phyloP scores from a whole-genome alignment of 2,888 invertebrate genomes.

The Drosophila heteroneura region DNA sequence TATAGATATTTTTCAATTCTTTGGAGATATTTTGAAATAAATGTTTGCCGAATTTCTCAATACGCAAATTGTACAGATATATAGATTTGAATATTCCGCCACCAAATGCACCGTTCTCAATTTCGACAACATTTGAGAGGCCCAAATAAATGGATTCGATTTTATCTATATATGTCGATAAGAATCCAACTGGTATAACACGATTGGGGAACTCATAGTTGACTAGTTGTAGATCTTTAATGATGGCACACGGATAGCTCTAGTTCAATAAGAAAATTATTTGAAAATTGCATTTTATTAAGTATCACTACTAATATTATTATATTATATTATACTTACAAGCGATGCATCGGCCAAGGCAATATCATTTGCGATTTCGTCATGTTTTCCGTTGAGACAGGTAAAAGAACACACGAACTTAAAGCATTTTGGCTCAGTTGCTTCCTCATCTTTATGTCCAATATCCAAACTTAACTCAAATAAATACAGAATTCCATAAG shows the following conservation, averaged over 20 bases:
- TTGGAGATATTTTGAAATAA: constrained; percentile 59
- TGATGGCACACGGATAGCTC: constrained; percentile 40
- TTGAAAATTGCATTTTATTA: not conserved
- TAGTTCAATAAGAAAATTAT: constrained; percentile 18
- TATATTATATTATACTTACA: constrained; percentile 33
- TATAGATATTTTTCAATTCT: constrained; percentile 49
- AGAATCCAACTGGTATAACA: constrained; percentile 63
- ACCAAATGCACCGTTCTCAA: constrained; percentile 73
- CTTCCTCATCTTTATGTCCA: not conserved
- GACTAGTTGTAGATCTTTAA: constrained; percentile 72
- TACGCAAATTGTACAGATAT: constrained; percentile 63
- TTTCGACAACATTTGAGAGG: constrained; percentile 57
- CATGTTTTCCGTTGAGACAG: constrained; percentile 62
- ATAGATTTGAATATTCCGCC: constrained; percentile 58
- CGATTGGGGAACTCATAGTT: constrained; percentile 66
- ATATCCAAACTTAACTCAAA: constrained; percentile 32
- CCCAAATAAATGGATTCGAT: constrained; percentile 60
- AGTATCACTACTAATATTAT: not conserved
- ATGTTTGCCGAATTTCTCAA: constrained; percentile 48
- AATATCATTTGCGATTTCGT: constrained; percentile 63
- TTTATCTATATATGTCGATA: constrained; percentile 58
- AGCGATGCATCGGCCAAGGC: constrained; percentile 14
- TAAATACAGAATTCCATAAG: constrained; percentile 10
- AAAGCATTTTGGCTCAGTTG: constrained; percentile 34
- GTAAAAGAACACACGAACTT: constrained; percentile 61